Evolutionary conservation across 2,888 invertebrate genomes (phyloP), one percentile per base, ranked within the genome.

Genomic region (Camptogramma bilineatum): DNA sequence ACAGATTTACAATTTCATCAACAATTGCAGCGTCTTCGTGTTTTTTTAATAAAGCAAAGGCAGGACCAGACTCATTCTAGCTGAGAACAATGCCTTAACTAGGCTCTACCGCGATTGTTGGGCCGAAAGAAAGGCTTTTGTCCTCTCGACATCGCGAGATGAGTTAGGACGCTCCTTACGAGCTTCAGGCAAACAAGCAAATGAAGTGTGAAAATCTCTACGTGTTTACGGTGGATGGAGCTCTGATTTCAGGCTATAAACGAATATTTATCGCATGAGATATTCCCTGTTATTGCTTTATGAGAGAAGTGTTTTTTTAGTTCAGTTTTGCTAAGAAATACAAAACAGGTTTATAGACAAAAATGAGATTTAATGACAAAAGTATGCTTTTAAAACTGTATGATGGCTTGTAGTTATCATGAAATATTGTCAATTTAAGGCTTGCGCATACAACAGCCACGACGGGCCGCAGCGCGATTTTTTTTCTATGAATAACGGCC

Each of bases 61-160:
- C 75, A 76, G 70, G 74, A 76, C 79, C 73, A 75, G 72, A 72
- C 76, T 72, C 66, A 73, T 74, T 77, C 76, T 75, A 78, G 73
- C 76, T 73, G 71, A 78, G 79, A 85, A 91, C 90, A 91, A 90
- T 85, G 78, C 79, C 71, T 72, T 85, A 85, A 85, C 86, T 85
- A 87, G 85, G 75, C 84, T 74, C 79, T 70, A 75, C 77, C 77
- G 77, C 81, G 80, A 85, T 86, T 87, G 88, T 86, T 84, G 73
- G 76, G 66, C 74, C 63, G 65, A 73, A 83, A 86, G 85, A 89
- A 88, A 78, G 77, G 75, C 64, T 76, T 85, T 91, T 89, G 88
- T 90, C 77, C 76, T 68, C 52, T 44, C 47, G 34, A 47, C 48
- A 74, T 82, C 79, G 78, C 79, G 78, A 82, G 82, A 85, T 79